phyloP scores from a whole-genome alignment of 2,113 vertebrate species.

The Pandion haliaetus region DNA sequence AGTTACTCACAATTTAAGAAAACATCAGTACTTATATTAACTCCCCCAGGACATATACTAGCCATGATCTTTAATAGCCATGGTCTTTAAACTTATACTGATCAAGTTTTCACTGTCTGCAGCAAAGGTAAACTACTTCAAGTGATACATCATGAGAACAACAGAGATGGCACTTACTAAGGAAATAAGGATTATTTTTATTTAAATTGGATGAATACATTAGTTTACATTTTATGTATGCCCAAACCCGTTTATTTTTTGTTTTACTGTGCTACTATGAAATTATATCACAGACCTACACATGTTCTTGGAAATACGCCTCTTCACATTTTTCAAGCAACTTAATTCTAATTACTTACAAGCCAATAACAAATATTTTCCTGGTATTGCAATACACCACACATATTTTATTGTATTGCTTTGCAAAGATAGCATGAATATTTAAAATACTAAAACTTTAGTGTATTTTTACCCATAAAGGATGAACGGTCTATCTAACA shows the following conservation, averaged over 20 bases:
- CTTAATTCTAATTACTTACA: background rate
- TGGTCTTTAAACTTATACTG: background rate
- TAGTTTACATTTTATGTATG: background rate
- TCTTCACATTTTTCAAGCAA: background rate
- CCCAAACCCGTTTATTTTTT: background rate
- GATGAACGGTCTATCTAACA: background rate
- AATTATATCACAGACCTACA: background rate
- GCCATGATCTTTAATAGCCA: background rate
- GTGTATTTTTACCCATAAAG: background rate
- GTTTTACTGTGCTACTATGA: background rate
- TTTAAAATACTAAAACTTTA: background rate
- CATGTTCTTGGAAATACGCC: background rate
- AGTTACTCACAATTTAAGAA: background rate
- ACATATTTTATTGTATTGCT: background rate
- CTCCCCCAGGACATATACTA: background rate
- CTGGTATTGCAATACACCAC: background rate
- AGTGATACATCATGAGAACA: background rate
- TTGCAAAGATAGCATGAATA: background rate
- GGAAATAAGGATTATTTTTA: background rate
- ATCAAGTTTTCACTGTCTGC: background rate
- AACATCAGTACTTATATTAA: background rate
- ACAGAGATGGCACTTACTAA: background rate
- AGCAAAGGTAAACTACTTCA: background rate
- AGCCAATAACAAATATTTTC: background rate
- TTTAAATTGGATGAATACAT: background rate